Percentiles rank a stretch among this genome's conserved stretches.
phyloP scores from a whole-genome alignment of 2,797 vertebrate genomes.

The Champsocephalus gunnari region DNA sequence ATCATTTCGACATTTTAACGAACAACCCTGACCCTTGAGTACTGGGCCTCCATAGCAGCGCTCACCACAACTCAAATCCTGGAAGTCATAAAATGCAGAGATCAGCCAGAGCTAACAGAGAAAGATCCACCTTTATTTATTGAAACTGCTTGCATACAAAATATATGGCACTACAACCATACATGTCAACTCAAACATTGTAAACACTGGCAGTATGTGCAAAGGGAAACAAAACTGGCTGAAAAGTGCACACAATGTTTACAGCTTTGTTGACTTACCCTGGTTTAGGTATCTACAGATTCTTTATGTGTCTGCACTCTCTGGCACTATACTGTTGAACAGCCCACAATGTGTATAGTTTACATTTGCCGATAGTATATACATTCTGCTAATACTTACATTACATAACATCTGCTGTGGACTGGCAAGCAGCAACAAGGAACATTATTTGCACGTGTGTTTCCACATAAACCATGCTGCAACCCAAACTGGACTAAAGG shows the following conservation, averaged over 20 bases:
- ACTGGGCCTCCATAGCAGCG: not conserved
- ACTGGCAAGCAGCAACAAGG: constrained; percentile 16
- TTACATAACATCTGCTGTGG: constrained; percentile 83
- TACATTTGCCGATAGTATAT: constrained; percentile 85
- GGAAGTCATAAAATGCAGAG: constrained; percentile 7
- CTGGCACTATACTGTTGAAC: constrained; percentile 80
- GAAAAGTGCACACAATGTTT: constrained; percentile 94
- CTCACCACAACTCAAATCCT: not conserved
- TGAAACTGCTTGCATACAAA: constrained; percentile 99
- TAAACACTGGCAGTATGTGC: constrained; percentile 95
- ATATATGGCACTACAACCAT: constrained; percentile 99
- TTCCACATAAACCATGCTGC: constrained; percentile 16
- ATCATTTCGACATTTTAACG: too few species aligned
- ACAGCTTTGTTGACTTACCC: constrained; percentile 89
- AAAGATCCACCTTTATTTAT: constrained; percentile 98
- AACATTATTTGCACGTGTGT: not conserved
- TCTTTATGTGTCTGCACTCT: constrained; percentile 59
- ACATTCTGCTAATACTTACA: constrained; percentile 92
- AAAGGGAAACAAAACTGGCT: constrained; percentile 87
- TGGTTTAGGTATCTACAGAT: constrained; percentile 96
- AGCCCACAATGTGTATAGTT: constrained; percentile 90
- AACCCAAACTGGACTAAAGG: constrained; percentile 16
- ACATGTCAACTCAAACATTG: constrained; percentile 96
- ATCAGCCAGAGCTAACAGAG: constrained; percentile 84
- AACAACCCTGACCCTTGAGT: too few species aligned